Base-by-base conservation (phyloP, 2,888 invertebrate genomes). In the Melitaea athalia region DNA sequence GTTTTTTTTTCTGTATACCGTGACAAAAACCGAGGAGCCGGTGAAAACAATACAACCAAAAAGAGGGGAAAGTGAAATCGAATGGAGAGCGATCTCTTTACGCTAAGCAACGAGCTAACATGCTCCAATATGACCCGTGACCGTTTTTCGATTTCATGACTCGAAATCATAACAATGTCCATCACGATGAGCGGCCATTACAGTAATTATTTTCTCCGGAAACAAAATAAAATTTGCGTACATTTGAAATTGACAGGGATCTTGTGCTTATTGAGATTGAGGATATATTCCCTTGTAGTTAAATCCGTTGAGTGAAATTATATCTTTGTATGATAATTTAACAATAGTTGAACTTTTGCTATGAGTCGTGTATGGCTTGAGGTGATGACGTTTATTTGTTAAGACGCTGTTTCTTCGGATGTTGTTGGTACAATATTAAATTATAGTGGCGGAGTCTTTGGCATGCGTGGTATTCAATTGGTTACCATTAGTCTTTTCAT, bases 131-230 rank as follows among this genome's bases (percentile, higher is more conserved):
- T 87, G 90, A 89, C 88, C 89, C 86, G 84, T 79, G 87, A 88
- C 85, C 82, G 83, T 88, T 88, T 86, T 50, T 85, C 85, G 85
- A 88, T 87, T 88, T 85, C 89, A 89, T 86, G 89, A 87, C 84
- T 85, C 52, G 83, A 88, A 90, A 89, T 87, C 85, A 85, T 88
- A 89, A 88, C 88, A 87, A 89, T 87, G 85, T 87, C 82, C 86
- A 86, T 87, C 89, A 88, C 87, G 89, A 88, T 85, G 85, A 80
- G 81, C 76, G 81, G 79, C 85, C 86, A 89, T 88, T 87, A 88
- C 81, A 85, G 86, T 88, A 89, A 91, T 91, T 89, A 90, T 85
- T 82, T 82, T 78, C 83, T 79, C 79, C 77, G 75, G 73, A 76
- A 73, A 81, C 85, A 76, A 85, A 77, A 62, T 71, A 81, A 75